Conservation (phyloP, 1,140 invertebrate species). For the Ostrea edulis region DNA sequence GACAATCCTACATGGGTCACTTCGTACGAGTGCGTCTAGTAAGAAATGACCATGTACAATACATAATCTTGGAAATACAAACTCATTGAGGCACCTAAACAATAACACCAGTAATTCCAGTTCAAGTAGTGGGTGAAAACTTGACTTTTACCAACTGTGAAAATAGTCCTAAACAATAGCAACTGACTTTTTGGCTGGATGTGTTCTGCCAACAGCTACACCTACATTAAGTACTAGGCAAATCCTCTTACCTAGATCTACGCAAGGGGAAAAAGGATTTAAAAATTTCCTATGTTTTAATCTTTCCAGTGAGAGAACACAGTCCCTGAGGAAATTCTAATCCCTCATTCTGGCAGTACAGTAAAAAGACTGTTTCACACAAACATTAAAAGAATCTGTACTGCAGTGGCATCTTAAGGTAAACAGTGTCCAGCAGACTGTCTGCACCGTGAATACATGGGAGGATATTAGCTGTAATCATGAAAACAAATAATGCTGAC, state of each 20-base stretch:
- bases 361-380: not conserved
- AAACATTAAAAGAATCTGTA: not conserved
- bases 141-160: slow-evolving; percentile 28
- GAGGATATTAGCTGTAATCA: slow-evolving; percentile 17
- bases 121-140: slow-evolving; percentile 31
- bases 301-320: not conserved
- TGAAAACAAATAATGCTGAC: slow-evolving; percentile 35
- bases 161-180: slow-evolving; percentile 3
- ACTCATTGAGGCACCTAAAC: not conserved
- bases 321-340: not conserved
- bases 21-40: not conserved
- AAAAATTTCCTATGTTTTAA: slow-evolving; percentile 35
- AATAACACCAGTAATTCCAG: not conserved
- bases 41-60: not conserved
- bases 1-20: slow-evolving; percentile 16
- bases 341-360: not conserved
- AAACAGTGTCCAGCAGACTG: not conserved
- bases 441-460: slow-evolving; percentile 1
- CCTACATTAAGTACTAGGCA: not conserved
- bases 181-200: slow-evolving; percentile 11
- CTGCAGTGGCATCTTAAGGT: not conserved
- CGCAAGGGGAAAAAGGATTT: slow-evolving; percentile 12
- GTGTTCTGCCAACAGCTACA: not conserved
- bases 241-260: slow-evolving; percentile 16
- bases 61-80: not conserved